Base-by-base conservation (phyloP, 2,888 invertebrate genomes). In the Tetanocera ferruginea region DNA sequence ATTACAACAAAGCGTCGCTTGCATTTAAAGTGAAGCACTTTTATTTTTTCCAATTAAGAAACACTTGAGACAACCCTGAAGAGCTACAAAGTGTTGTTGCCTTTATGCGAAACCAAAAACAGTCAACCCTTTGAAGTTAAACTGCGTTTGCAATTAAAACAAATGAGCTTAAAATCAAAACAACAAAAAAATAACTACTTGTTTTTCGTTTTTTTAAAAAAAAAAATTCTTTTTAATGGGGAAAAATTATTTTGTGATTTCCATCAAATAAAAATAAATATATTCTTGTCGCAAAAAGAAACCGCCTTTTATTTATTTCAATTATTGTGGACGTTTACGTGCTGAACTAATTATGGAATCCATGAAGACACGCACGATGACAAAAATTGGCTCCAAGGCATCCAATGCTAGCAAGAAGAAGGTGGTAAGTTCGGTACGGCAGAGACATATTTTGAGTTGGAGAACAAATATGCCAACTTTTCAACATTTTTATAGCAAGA, bases 1-100 rank as follows among this genome's bases (percentile, higher is more conserved):
- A 81, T 82, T 80, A 82, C 70, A 69, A 67, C 72, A 73, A 67
- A 62, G 80, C 81, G 77, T 75, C 69, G 71, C 77, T 51, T 80
- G 81, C 81, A 82, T 82, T 77, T 80, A 80, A 82, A 83, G 75
- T 52, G 34, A 52, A 23, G 17, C 9, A n/a, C n/a, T 69, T 60
- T 76, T n/a, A 23, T 51, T 51, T 23, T 37, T 64, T 62, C 23
- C 69, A 69, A 14, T 9, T 67, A 31, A 31, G 8, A 0, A 31
- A 14, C 28, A 25, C 28, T 31, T 14, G 37, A 5, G 37, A 66
- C 43, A 66, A 8, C 66, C 43, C 43, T 14, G 43, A 14, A 2
- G 14, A 43, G 14, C 37, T 37, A 5, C 37, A 1, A 37, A 37
- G 37, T 37, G 37, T 6, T 37, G 37, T 6, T 37, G 37, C 37